Evolutionary conservation across 2,113 vertebrate genomes (phyloP).

Genomic region (Serinus canaria): DNA sequence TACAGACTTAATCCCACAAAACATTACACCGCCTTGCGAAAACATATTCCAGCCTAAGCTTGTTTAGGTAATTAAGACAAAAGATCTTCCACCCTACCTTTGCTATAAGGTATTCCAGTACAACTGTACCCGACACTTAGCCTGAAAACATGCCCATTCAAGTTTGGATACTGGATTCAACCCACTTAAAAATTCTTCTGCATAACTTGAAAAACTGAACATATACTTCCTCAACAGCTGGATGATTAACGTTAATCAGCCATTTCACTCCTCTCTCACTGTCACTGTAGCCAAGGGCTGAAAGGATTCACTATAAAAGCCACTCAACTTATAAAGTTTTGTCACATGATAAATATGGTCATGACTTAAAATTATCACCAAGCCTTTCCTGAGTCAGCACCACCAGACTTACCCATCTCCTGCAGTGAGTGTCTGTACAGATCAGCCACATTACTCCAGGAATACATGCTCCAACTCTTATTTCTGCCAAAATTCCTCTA

Average conservation of each 20-base stretch:
- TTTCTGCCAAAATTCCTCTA: neutral
- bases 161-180: slow-evolving; percentile 25
- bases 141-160: slow-evolving; percentile 59
- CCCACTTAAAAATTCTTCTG: slow-evolving; percentile 31
- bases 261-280: neutral
- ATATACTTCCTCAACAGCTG: slow-evolving; percentile 33
- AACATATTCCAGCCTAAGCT: slow-evolving; percentile 53
- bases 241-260: neutral
- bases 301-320: neutral
- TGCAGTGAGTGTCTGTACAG: neutral
- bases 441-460: neutral
- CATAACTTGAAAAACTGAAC: slow-evolving; percentile 21
- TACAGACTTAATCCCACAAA: slow-evolving; percentile 20
- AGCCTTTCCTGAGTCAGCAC: neutral
- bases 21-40: neutral
- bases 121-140: neutral
- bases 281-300: neutral
- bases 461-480: neutral
- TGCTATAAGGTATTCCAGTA: slow-evolving; percentile 29
- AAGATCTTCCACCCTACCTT: slow-evolving; percentile 36
- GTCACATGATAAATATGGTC: neutral
- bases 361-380: neutral
- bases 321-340: neutral
- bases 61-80: slow-evolving; percentile 45
- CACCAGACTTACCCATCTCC: neutral